phyloP scores from a whole-genome alignment of 2,888 invertebrate species.

The Vanessa cardui region DNA sequence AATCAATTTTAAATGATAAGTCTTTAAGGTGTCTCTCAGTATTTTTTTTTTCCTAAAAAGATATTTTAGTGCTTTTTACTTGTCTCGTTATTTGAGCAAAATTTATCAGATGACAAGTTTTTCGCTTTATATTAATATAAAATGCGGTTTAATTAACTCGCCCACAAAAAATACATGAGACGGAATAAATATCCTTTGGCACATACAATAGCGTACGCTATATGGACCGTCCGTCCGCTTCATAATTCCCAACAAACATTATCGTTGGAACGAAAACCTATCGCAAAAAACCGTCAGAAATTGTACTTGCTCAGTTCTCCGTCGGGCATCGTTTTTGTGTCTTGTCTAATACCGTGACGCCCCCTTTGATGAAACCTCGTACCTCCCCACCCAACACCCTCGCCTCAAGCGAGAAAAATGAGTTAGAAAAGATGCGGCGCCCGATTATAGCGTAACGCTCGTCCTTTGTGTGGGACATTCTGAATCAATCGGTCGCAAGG shows the following conservation, averaged over 20 bases:
- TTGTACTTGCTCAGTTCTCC: slow-evolving; percentile 74
- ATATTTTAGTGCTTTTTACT: too few relatives aligned
- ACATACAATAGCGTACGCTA: slow-evolving; percentile 9
- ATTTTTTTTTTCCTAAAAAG: neutral
- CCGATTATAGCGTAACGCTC: slow-evolving; percentile 77
- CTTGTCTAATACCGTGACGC: slow-evolving; percentile 82
- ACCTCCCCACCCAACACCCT: slow-evolving; percentile 49
- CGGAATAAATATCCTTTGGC: slow-evolving; percentile 16
- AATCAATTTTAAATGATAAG: slow-evolving; percentile 25
- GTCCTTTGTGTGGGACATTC: slow-evolving; percentile 72
- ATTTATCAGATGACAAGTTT: too few relatives aligned
- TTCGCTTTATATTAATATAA: neutral
- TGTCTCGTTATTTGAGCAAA: too few relatives aligned
- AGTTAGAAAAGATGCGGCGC: slow-evolving; percentile 82
- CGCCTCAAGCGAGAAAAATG: slow-evolving; percentile 80
- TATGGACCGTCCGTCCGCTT: slow-evolving; percentile 19
- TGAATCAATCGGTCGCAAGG: slow-evolving; percentile 70
- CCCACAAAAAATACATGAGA: neutral
- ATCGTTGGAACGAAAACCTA: slow-evolving; percentile 43
- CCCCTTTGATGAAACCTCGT: slow-evolving; percentile 69
- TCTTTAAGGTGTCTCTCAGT: slow-evolving; percentile 6
- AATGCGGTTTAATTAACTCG: neutral
- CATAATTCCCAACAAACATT: slow-evolving; percentile 40
- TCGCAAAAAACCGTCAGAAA: slow-evolving; percentile 67
- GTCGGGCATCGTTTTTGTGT: slow-evolving; percentile 78